Evolutionary conservation across 1,140 invertebrate genomes (phyloP), one percentile per base, ranked within the genome.

Genomic region (Calliopsis andreniformis): DNA sequence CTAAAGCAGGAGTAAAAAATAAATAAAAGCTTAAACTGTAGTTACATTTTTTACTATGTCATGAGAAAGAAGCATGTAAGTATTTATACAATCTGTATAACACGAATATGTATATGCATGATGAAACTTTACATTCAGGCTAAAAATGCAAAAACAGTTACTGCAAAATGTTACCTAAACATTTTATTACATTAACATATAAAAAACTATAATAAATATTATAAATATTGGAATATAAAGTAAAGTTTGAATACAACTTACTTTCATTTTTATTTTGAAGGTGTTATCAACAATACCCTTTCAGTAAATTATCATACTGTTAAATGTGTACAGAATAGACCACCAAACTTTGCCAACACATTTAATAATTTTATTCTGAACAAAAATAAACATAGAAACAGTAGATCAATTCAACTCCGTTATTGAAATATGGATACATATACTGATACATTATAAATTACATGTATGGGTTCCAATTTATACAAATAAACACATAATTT

Each of bases 151-250:
- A 45, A 59, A 35, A 28, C 16, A 18, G 16, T 35, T n/a, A 7
- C 23, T 61, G 30, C 78, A 76, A 85, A 82, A 76, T 83, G 80
- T 82, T 42, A 75, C 61, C 51, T 78, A 59, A 68, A 70, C n/a
- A 77, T 64, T 86, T 86, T 86, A 85, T 86, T 85, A 85, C 75
- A 85, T 76, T 70, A 85, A 85, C 79, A 72, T 85, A 85, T 66
- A 76, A 84, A 84, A 73, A 85, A 85, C 76, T 51, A 64, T 79
- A 83, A 86, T 86, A 86, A 86, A 86, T 86, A 86, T 83, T 86
- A 83, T 86, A 83, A 80, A 86, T 80, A 82, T 66, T 80, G 49
- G 80, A 76, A 23, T 85, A 75, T 80, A 78, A 83, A 86, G 61
- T 80, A 78, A 86, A 80, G 30, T n/a, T 51, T 56, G 59, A 77